Conservation (phyloP, 2,797 vertebrate species). For the Tachyglossus aculeatus region DNA sequence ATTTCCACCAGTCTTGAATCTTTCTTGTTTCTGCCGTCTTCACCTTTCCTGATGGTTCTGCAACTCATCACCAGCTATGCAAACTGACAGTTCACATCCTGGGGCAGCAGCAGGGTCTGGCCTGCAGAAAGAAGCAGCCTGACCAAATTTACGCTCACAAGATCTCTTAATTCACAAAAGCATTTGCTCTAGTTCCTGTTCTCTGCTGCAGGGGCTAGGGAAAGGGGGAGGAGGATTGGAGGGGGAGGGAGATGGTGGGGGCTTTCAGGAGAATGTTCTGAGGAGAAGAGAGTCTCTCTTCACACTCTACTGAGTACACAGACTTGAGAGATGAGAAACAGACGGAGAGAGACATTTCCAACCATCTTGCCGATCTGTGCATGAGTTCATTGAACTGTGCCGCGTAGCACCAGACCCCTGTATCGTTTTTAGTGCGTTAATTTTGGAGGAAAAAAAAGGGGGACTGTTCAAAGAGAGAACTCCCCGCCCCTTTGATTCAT, state of each 20-base stretch:
- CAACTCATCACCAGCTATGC: slow-evolving; percentile 92
- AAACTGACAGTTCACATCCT: slow-evolving; percentile 98
- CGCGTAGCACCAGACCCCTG: slow-evolving; percentile 67
- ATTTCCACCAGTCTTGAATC: slow-evolving; percentile 83
- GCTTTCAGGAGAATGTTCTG: slow-evolving; percentile 70
- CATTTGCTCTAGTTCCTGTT: slow-evolving; percentile 97
- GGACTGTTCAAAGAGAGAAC: slow-evolving; percentile 28
- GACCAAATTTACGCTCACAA: slow-evolving; percentile 83
- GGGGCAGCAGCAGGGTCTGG: slow-evolving; percentile 88
- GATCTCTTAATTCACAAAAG: slow-evolving; percentile 95
- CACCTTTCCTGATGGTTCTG: slow-evolving; percentile 96
- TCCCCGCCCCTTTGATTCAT: slow-evolving; percentile 36
- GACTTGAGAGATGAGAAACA: slow-evolving; percentile 81
- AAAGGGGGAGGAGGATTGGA: slow-evolving; percentile 11
- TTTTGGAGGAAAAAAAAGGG: slow-evolving; percentile 22
- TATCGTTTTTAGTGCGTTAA: slow-evolving; percentile 69
- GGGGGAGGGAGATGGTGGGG: slow-evolving; percentile 51
- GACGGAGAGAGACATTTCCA: slow-evolving; percentile 82
- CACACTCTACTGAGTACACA: slow-evolving; percentile 86
- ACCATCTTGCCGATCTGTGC: slow-evolving; percentile 77
- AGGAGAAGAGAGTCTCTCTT: slow-evolving; percentile 80
- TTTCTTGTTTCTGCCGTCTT: slow-evolving; percentile 87
- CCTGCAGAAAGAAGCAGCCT: slow-evolving; percentile 91
- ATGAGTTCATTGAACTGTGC: slow-evolving; percentile 80
- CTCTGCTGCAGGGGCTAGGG: slow-evolving; percentile 85